phyloP scores from a whole-genome alignment of 2,113 vertebrate species.

The Zapornia atra region DNA sequence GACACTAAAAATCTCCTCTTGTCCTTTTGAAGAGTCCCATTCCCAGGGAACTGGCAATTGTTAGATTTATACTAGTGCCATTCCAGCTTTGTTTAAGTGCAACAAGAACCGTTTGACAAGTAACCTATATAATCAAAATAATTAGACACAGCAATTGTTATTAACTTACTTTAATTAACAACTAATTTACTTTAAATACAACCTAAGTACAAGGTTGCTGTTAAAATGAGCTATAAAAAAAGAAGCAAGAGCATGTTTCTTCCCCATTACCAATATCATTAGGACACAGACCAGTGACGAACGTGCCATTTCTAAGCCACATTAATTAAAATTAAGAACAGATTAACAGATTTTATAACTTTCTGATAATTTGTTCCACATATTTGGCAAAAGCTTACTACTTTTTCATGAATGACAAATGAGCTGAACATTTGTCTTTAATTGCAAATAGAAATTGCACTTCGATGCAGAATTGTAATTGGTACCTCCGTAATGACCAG shows the following conservation, averaged over 20 bases:
- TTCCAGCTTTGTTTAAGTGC: not conserved
- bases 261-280: not conserved
- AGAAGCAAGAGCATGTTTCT: not conserved
- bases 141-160: not conserved
- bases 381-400: not conserved
- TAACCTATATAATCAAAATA: slow-evolving; percentile 18
- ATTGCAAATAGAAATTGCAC: not conserved
- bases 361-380: not conserved
- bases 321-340: not conserved
- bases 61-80: not conserved
- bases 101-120: not conserved
- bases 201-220: not conserved
- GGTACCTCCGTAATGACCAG: not conserved
- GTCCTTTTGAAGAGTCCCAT: not conserved
- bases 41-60: not conserved
- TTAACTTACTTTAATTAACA: not conserved
- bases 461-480: not conserved
- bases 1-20: not conserved
- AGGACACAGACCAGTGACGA: not conserved
- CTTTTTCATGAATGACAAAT: not conserved
- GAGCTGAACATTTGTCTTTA: not conserved
- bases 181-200: not conserved
- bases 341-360: not conserved
- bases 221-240: not conserved
- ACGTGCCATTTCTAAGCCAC: not conserved